These are phyloP conservation scores for Himantopus leucocephalus DNA, from an alignment of 2,113 vertebrate species.

Conservation along the genomic window DNA sequence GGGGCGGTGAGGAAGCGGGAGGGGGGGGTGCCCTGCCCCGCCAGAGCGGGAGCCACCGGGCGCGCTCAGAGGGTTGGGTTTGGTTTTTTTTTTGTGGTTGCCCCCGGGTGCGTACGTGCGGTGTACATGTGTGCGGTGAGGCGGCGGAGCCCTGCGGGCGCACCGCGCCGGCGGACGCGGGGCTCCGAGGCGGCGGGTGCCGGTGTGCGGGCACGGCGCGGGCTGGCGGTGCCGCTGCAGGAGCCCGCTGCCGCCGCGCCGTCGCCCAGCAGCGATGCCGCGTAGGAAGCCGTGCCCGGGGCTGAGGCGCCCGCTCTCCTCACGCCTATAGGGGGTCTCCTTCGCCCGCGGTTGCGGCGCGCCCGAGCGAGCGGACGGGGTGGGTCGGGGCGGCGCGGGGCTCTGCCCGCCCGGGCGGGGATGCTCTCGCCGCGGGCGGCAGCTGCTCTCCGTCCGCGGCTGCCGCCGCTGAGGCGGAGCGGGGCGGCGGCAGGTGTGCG, in stretches of 20 bases:
- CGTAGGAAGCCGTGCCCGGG: not conserved
- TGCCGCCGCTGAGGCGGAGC: too few species aligned
- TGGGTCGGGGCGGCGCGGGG: too few species aligned
- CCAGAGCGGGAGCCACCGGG: not conserved
- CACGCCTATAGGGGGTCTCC: not conserved
- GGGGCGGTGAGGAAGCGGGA: not conserved
- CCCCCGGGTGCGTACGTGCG: not conserved
- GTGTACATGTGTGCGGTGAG: not conserved
- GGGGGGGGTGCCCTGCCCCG: not conserved
- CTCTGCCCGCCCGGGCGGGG: too few species aligned
- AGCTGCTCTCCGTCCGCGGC: too few species aligned
- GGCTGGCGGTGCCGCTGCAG: not conserved
- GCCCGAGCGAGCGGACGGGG: not conserved
- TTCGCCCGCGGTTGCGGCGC: not conserved
- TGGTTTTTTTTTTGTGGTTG: not conserved
- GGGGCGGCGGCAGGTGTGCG: too few species aligned
- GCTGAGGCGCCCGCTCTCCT: not conserved
- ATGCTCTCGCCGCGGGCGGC: too few species aligned
- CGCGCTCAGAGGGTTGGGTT: not conserved
- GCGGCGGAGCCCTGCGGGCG: not conserved
- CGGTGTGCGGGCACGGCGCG: not conserved
- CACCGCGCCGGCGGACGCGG: not conserved
- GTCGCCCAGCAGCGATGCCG: not conserved
- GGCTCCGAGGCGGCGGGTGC: not conserved
- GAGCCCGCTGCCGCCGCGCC: not conserved